These are phyloP conservation scores for Pangasius sanitwongsei DNA, from an alignment of 2,797 vertebrate species.

Conservation along the genomic window DNA sequence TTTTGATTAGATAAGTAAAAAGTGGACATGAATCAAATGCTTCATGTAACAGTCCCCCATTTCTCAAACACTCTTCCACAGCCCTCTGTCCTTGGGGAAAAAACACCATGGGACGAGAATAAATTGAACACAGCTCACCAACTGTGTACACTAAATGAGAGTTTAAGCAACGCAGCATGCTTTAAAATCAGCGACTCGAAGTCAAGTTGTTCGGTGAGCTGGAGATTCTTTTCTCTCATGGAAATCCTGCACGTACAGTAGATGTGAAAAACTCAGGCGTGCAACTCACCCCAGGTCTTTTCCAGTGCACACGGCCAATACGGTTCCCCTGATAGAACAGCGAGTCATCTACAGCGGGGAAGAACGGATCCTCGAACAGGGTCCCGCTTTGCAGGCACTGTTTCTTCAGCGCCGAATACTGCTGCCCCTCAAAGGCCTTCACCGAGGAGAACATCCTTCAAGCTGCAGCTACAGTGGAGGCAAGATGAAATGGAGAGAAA, in stretches of 20 bases:
- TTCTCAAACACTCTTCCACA: not conserved
- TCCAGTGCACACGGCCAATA: conserved; percentile 89
- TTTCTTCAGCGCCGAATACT: conserved; percentile 87
- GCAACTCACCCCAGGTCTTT: conserved; percentile 86
- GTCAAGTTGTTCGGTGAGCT: not conserved
- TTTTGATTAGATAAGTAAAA: conserved; percentile 13
- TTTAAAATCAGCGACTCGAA: not conserved
- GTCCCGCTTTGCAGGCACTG: conserved; percentile 84
- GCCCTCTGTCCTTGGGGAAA: conserved; percentile 8
- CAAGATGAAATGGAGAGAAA: not conserved
- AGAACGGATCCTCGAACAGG: conserved; percentile 91
- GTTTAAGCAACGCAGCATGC: conserved; percentile 36
- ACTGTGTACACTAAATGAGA: conserved; percentile 17
- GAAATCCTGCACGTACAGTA: not conserved
- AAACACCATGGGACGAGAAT: conserved; percentile 29
- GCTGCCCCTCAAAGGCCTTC: conserved; percentile 89
- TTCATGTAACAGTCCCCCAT: not conserved
- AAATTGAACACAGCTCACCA: conserved; percentile 39
- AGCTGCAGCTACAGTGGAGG: conserved; percentile 62
- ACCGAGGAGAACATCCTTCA: conserved; percentile 90
- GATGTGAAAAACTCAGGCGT: not conserved
- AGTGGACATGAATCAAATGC: conserved; percentile 11
- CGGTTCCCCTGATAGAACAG: conserved; percentile 88
- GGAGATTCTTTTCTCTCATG: not conserved
- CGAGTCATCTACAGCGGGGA: conserved; percentile 84